Evolutionary conservation across 2,797 vertebrate genomes (phyloP).

Genomic region (Falco biarmicus): DNA sequence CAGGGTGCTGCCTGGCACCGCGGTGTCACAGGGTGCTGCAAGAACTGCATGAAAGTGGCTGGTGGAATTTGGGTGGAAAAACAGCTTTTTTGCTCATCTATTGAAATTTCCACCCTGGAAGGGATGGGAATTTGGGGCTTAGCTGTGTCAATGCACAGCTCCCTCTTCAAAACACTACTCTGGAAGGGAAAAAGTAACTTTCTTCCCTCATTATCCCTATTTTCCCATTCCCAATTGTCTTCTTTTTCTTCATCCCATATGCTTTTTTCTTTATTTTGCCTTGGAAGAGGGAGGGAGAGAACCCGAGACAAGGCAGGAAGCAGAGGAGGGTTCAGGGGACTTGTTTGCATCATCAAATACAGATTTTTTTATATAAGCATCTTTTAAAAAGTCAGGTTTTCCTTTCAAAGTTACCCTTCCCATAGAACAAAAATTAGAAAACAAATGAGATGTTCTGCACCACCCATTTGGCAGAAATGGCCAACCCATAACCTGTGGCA

Average conservation of each 20-base stretch:
- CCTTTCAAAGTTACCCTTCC: neutral
- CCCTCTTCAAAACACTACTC: neutral
- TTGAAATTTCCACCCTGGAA: neutral
- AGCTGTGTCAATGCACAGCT: rapidly evolving
- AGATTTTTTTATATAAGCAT: neutral
- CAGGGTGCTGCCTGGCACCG: rapidly evolving
- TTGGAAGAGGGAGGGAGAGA: neutral
- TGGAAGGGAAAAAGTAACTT: neutral
- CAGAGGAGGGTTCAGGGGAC: neutral
- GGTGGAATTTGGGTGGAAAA: neutral
- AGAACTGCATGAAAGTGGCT: rapidly evolving
- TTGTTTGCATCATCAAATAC: neutral
- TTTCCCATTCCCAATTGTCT: neutral
- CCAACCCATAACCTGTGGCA: neutral
- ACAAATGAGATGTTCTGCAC: neutral
- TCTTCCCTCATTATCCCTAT: neutral
- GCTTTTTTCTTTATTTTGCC: neutral
- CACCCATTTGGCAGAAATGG: neutral
- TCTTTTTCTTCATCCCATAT: neutral
- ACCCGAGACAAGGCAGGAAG: rapidly evolving
- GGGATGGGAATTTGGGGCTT: neutral
- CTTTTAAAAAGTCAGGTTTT: neutral
- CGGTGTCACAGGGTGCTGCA: neutral
- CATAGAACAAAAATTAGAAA: neutral
- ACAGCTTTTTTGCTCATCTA: neutral